Evolutionary conservation across 2,888 invertebrate genomes (phyloP), one percentile per base, ranked within the genome.

Genomic region (Liodrosophila aerea): DNA sequence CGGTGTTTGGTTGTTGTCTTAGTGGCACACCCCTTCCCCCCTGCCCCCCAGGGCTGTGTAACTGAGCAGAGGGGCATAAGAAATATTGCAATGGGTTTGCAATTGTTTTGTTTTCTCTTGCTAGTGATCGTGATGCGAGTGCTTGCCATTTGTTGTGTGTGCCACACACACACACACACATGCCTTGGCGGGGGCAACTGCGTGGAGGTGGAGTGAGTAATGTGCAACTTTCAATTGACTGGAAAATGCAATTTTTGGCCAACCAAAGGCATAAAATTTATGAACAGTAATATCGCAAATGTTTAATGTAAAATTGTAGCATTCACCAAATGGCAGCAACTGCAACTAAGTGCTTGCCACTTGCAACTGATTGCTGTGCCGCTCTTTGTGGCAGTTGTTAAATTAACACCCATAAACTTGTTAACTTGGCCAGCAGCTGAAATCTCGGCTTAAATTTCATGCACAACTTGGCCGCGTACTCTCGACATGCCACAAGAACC

Each of bases 191-290:
- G 2, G 5, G 9, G 9, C 4, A n/a, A 16, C 18, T 0, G 31
- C 13, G 1, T 7, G 22, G 18, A 30, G 4, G n/a, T 27, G 30
- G 36, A 3, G 0, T 71, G 57, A 61, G 69, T 76, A 78, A 77
- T 75, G 84, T 76, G 76, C 76, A 73, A 61, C 69, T 73, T 75
- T 76, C 73, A 80, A 86, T 86, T 86, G 77, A 65, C 71, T 61
- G 81, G 80, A 84, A 87, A 87, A 85, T 86, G 76, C 73, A 86
- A 83, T 84, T 86, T 76, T 15, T 45, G 53, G n/a, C n/a, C n/a
- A n/a, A n/a, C n/a, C n/a, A n/a, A n/a, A n/a, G n/a, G 43, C 7
- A 16, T 16, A 22, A 41, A 41, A 41, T 41, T 41, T 41, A 67
- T 70, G 56, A 46, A 52, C 41, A 40, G 18, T 29, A 27, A 12